Conservation (phyloP, 2,113 vertebrate species). For the Notiomystis cincta region DNA sequence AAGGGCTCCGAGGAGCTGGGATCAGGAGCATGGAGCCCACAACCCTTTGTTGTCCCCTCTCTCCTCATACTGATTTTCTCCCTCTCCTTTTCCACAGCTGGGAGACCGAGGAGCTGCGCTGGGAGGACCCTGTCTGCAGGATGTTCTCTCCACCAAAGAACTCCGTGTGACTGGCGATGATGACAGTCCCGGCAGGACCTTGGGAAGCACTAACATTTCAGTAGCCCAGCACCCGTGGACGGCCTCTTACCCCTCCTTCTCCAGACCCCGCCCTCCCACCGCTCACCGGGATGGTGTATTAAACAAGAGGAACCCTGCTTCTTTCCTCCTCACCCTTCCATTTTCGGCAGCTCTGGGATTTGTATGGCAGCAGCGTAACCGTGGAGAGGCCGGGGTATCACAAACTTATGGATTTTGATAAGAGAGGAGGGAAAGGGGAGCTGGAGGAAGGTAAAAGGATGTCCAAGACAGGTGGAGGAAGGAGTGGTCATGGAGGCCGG, state of each 20-base stretch:
- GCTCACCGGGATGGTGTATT: conserved; percentile 63
- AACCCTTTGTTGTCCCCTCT: not conserved
- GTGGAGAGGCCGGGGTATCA: conserved; percentile 99
- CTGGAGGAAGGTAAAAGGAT: conserved; percentile 88
- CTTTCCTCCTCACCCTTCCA: conserved; percentile 52
- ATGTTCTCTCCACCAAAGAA: conserved; percentile 60
- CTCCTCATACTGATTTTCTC: not conserved
- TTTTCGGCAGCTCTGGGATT: conserved; percentile 83
- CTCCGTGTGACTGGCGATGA: conserved; percentile 11
- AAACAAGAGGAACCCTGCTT: conserved; percentile 29
- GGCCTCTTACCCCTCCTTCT: not conserved
- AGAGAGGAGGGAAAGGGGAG: conserved; percentile 94
- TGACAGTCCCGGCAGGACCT: not conserved
- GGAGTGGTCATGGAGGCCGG: conserved; percentile 77
- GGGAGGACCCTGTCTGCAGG: conserved; percentile 25
- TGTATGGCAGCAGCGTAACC: conserved; percentile 93
- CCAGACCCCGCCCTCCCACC: not conserved
- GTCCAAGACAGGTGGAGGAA: conserved; percentile 78
- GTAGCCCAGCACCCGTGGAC: conserved; percentile 55
- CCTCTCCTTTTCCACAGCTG: conserved; percentile 32
- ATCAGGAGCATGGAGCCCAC: not conserved
- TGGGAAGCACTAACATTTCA: not conserved
- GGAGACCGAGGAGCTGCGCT: conserved; percentile 9
- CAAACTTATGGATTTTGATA: conserved; percentile 99
- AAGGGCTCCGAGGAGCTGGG: not conserved